Evolutionary conservation across 2,888 invertebrate genomes (phyloP).

Genomic region (Caenorhabditis wallacei): DNA sequence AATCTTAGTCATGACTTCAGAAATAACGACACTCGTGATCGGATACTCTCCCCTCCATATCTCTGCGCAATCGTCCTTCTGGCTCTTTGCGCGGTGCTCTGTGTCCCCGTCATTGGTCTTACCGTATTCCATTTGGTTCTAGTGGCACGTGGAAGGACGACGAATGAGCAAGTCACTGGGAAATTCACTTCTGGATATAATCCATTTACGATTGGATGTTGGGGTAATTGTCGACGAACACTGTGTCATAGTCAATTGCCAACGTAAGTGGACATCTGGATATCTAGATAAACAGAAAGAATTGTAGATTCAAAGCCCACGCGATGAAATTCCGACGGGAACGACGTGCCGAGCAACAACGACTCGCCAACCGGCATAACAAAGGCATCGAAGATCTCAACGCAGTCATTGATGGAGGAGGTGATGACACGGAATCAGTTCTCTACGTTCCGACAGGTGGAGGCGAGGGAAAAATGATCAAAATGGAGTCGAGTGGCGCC

Average conservation of each 20-base stretch:
- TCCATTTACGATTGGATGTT: constrained; percentile 97
- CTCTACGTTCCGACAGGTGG: constrained; percentile 26
- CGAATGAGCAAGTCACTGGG: constrained; percentile 99
- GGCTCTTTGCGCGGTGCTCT: constrained; percentile 92
- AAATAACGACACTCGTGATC: constrained; percentile 59
- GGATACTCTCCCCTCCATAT: constrained; percentile 79
- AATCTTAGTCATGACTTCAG: constrained; percentile 44
- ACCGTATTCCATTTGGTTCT: constrained; percentile 98
- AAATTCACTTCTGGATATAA: constrained; percentile 99
- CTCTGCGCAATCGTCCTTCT: constrained; percentile 89
- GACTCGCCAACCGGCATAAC: constrained; percentile 20
- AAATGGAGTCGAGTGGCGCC: too few relatives aligned
- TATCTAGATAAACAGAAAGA: not conserved
- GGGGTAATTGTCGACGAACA: constrained; percentile 95
- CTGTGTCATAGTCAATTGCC: constrained; percentile 98
- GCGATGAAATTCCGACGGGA: constrained; percentile 47
- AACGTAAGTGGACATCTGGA: constrained; percentile 87
- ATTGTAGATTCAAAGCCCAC: constrained; percentile 59
- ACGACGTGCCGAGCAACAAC: constrained; percentile 39
- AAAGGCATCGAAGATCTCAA: constrained; percentile 45
- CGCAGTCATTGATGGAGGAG: constrained; percentile 38
- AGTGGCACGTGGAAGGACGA: constrained; percentile 96
- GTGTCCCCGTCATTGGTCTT: constrained; percentile 97
- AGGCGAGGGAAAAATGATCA: constrained; percentile 26
- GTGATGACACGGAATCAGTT: not conserved